phyloP scores from a whole-genome alignment of 2,113 vertebrate species.

The Nymphicus hollandicus region DNA sequence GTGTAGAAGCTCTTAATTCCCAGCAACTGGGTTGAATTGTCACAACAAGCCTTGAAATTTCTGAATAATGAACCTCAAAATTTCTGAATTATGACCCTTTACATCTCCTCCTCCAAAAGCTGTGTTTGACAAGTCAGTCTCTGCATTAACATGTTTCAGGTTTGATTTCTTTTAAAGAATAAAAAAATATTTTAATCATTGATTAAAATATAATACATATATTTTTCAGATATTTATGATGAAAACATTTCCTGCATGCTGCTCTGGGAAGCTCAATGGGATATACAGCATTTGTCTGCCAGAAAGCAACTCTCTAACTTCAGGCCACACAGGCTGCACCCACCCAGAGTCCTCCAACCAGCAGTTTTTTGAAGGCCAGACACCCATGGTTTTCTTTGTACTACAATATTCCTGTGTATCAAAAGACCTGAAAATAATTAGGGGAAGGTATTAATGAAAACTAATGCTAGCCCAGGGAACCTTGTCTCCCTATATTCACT shows the following conservation, averaged over 20 bases:
- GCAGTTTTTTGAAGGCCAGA: not conserved
- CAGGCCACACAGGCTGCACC: not conserved
- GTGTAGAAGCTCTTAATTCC: not conserved
- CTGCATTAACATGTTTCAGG: not conserved
- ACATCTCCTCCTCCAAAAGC: not conserved
- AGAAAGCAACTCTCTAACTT: not conserved
- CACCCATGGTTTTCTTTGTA: not conserved
- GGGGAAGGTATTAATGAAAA: not conserved
- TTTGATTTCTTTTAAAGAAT: not conserved
- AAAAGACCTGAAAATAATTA: not conserved
- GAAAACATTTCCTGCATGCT: fast-evolving
- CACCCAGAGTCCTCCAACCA: not conserved
- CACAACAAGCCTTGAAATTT: not conserved
- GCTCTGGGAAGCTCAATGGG: not conserved
- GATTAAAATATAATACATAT: not conserved
- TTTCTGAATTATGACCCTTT: not conserved
- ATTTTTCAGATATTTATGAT: not conserved
- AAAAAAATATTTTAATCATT: not conserved
- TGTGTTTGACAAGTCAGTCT: not conserved
- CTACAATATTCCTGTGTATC: not conserved
- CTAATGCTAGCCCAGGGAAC: not conserved
- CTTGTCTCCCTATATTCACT: not conserved
- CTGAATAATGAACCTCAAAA: not conserved
- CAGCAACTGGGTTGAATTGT: not conserved
- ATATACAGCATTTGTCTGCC: not conserved